These are phyloP conservation scores for Elaphurus davidianus DNA, from an alignment of 2,113 vertebrate species.

Conservation along the genomic window DNA sequence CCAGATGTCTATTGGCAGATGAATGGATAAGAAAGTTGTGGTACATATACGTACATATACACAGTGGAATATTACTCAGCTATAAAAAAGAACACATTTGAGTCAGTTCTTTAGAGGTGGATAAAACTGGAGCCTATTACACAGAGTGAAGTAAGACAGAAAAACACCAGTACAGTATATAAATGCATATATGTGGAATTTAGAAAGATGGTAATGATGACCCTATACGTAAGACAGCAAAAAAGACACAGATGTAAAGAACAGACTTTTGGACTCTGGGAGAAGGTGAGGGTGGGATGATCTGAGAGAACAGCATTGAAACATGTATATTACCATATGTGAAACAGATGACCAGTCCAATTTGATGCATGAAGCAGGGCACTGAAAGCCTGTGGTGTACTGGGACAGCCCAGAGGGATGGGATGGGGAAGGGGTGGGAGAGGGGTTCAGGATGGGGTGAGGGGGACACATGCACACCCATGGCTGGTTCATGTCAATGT, in stretches of 20 bases:
- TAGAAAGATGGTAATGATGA: not conserved
- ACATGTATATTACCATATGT: not conserved
- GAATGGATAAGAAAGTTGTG: not conserved
- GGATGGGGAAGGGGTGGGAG: not conserved
- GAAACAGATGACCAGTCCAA: not conserved
- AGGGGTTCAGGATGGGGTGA: not conserved
- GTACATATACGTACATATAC: not conserved
- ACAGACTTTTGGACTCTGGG: not conserved
- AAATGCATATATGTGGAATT: not conserved
- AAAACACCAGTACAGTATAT: not conserved
- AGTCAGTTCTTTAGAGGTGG: not conserved
- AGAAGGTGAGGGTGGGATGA: not conserved
- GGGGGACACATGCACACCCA: not conserved
- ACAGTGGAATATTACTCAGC: not conserved
- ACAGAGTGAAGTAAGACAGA: not conserved
- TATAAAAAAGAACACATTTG: not conserved
- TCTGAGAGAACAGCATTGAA: not conserved
- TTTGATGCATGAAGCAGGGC: not conserved
- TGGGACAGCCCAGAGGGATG: not conserved
- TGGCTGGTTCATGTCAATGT: not conserved
- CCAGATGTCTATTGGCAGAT: not conserved
- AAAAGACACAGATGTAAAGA: not conserved
- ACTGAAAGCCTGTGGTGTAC: not conserved
- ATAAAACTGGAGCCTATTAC: not conserved
- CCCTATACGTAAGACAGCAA: not conserved